Conservation (phyloP, 1,140 invertebrate genomes). For the Lysiphlebus fabarum region DNA sequence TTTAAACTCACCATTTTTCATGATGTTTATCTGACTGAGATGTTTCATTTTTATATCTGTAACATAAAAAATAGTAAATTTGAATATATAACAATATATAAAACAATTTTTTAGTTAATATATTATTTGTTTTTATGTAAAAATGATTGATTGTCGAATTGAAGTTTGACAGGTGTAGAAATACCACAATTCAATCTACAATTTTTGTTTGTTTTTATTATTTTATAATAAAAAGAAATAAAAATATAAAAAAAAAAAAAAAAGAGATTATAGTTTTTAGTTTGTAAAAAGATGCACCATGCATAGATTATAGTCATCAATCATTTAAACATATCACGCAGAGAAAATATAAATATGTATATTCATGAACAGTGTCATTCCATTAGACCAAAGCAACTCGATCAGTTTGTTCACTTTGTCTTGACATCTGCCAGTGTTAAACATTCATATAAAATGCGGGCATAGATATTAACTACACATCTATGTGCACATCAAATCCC, state of each 20-base stretch:
- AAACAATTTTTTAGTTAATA: no score
- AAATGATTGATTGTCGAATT: no score
- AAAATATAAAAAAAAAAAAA: no score
- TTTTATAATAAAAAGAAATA: no score
- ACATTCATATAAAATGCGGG: neutral
- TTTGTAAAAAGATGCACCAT: slow-evolving; percentile 24
- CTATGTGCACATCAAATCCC: neutral
- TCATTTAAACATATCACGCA: slow-evolving; percentile 50
- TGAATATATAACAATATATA: no score
- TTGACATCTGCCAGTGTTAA: slow-evolving; percentile 47
- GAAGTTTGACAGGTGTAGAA: neutral
- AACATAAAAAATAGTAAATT: no score
- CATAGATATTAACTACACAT: neutral
- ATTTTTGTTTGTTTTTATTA: neutral
- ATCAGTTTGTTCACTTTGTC: slow-evolving; percentile 43
- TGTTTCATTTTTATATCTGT: no score
- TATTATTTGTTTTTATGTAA: neutral
- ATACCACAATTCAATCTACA: slow-evolving; percentile 2
- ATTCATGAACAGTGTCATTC: no score
- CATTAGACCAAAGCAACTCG: slow-evolving; percentile 18
- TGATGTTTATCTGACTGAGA: no score
- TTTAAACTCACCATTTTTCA: no score
- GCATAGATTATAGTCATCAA: slow-evolving; percentile 51
- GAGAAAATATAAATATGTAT: slow-evolving; percentile 20
- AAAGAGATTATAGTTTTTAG: slow-evolving; percentile 8